Base-by-base conservation (phyloP, 1,140 invertebrate genomes). In the Apis florea region DNA sequence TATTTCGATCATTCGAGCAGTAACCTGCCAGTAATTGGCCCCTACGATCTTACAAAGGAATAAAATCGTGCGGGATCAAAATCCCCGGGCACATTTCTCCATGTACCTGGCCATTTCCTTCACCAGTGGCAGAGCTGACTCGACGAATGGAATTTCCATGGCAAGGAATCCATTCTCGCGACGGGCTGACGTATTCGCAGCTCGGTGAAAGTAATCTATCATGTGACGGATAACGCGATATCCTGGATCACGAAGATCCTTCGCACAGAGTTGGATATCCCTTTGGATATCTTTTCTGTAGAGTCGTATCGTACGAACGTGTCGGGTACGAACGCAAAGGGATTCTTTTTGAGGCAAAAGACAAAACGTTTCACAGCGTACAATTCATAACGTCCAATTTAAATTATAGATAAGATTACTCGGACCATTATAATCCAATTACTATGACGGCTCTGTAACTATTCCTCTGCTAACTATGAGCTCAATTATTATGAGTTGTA, bases 181-280 rank as follows among this genome's bases (percentile, higher is more conserved):
- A 56, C 49, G 58, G 54, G 77, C 51, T 82, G 79, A 86, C 83
- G 74, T 85, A 85, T 83, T 82, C 85, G 82, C 69, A 73, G 73
- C 77, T 87, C 73, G 84, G 49, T 70, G 83, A 87, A 75, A 87
- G 83, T 88, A 88, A 88, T 88, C 85, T 70, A 88, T 88, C 83
- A 87, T 82, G 64, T 79, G 66, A 79, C 70, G 70, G 66, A 82
- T 75, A 72, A 63, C 64, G 63, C 66, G 82, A 80, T 80, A 80
- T 83, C 76, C 68, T 17, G 40, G 40, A 47, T 67, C 58, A 74
- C n/a, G 71, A 26, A 47, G 51, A 78, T 67, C 72, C 58, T 49
- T 47, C 54, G 0, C 21, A 19, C 17, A 15, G 47, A 15, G 15
- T 19, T 47, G 64, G 58, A 26, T 19, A 40, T 31, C 13, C 49